Percentiles rank a stretch among this genome's conserved stretches.
These are phyloP conservation scores for Myocastor coypus DNA, from an alignment of 2,113 vertebrate species.

Conservation along the genomic window DNA sequence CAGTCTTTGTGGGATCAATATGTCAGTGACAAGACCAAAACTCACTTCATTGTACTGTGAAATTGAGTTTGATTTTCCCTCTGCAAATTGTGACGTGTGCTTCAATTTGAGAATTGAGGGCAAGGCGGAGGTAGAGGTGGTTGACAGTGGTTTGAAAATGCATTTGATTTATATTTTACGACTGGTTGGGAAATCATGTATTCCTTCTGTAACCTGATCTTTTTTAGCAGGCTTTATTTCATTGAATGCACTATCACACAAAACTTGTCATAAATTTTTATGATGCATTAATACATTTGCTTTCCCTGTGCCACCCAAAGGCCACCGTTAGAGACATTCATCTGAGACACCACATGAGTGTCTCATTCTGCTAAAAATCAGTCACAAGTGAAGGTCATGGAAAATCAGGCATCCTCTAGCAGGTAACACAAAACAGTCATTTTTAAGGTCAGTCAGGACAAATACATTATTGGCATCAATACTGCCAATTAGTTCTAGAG, in stretches of 20 bases:
- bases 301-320: neutral
- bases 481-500: neutral
- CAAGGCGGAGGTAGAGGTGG: neutral
- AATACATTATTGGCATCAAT: constrained; percentile 39
- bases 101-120: neutral
- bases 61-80: constrained; percentile 79
- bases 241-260: constrained; percentile 55
- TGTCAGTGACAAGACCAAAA: constrained; percentile 77
- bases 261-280: constrained; percentile 57
- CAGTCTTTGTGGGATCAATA: constrained; percentile 66
- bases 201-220: constrained; percentile 59
- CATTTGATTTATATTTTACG: constrained; percentile 70
- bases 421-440: constrained; percentile 26
- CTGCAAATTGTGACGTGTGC: constrained; percentile 34
- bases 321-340: fast-evolving
- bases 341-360: neutral
- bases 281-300: constrained; percentile 30
- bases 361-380: constrained; percentile 3
- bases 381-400: constrained; percentile 15
- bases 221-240: constrained; percentile 47
- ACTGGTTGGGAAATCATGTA: constrained; percentile 72
- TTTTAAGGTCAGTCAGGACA: constrained; percentile 32
- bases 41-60: constrained; percentile 69
- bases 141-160: neutral
- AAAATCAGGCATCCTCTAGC: constrained; percentile 23